Evolutionary conservation across 2,888 invertebrate species (phyloP).

Genomic region (Drosophila paramelanica): DNA sequence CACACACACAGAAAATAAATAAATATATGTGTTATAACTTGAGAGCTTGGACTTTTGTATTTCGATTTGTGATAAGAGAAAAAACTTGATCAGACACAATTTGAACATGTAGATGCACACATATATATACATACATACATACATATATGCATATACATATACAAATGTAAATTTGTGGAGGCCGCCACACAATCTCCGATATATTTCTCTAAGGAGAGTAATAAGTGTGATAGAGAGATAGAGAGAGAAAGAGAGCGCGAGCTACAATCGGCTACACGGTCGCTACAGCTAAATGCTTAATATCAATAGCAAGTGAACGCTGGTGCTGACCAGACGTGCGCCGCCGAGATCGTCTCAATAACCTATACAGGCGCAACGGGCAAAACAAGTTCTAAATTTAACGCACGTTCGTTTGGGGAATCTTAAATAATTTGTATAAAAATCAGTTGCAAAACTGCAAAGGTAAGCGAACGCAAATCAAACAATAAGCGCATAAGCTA

Average conservation of each 20-base stretch:
- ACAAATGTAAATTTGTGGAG: slow-evolving; percentile 21
- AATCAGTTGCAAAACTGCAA: slow-evolving; percentile 62
- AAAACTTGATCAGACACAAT: slow-evolving; percentile 58
- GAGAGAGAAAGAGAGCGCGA: slow-evolving; percentile 1
- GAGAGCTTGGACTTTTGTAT: slow-evolving; percentile 71
- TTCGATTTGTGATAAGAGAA: slow-evolving; percentile 73
- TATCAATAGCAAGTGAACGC: slow-evolving; percentile 71
- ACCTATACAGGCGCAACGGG: slow-evolving; percentile 57
- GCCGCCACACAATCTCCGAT: slow-evolving; percentile 31
- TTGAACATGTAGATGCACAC: slow-evolving; percentile 8
- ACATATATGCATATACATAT: slow-evolving; percentile 11
- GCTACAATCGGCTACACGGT: slow-evolving; percentile 27
- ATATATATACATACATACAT: not conserved
- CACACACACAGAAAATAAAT: slow-evolving; percentile 16
- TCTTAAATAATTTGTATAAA: slow-evolving; percentile 62
- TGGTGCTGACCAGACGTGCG: slow-evolving; percentile 80
- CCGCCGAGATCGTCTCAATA: slow-evolving; percentile 63
- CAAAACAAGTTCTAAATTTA: slow-evolving; percentile 82
- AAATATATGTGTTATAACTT: slow-evolving; percentile 35
- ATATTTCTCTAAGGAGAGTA: slow-evolving; percentile 26
- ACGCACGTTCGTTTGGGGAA: slow-evolving; percentile 61
- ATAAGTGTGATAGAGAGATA: slow-evolving; percentile 7
- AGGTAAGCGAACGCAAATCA: slow-evolving; percentile 64
- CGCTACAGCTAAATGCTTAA: slow-evolving; percentile 46
- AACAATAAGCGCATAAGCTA: slow-evolving; percentile 30